Percentiles rank a stretch among this genome's conserved stretches.
Evolutionary conservation across 2,797 vertebrate genomes (phyloP).

Genomic region (Chiroxiphia lanceolata): DNA sequence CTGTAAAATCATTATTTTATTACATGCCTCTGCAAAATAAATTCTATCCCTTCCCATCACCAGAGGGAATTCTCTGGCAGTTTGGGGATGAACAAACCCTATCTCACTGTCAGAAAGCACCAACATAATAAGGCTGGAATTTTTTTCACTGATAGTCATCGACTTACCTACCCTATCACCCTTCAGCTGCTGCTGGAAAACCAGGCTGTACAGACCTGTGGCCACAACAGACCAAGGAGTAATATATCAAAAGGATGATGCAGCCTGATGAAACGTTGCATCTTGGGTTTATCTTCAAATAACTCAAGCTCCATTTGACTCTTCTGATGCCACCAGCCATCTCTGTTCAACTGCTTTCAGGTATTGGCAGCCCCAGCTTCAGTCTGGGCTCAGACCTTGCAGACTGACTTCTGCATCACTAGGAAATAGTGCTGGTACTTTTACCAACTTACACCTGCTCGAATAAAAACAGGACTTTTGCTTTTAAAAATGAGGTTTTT

Average conservation of each 20-base stretch:
- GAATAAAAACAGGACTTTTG: neutral
- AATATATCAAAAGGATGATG: neutral
- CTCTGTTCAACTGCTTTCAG: neutral
- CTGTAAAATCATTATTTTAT: neutral
- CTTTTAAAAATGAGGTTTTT: neutral
- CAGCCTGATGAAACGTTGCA: neutral
- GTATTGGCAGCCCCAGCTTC: neutral
- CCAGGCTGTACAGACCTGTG: neutral
- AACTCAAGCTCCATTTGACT: neutral
- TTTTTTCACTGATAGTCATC: neutral
- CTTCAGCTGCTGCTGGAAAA: neutral
- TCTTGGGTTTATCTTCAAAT: neutral
- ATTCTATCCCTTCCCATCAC: neutral
- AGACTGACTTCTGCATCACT: neutral
- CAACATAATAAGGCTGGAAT: neutral
- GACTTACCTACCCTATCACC: accelerated
- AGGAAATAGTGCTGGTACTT: neutral
- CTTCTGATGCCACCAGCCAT: neutral
- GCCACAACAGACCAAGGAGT: neutral
- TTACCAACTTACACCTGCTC: neutral
- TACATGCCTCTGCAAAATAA: neutral
- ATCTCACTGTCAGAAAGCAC: neutral
- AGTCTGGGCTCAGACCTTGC: neutral
- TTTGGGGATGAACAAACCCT: neutral
- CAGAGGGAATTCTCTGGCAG: neutral